Base-by-base conservation (phyloP, 2,888 invertebrate genomes). In the Germaria angustata region DNA sequence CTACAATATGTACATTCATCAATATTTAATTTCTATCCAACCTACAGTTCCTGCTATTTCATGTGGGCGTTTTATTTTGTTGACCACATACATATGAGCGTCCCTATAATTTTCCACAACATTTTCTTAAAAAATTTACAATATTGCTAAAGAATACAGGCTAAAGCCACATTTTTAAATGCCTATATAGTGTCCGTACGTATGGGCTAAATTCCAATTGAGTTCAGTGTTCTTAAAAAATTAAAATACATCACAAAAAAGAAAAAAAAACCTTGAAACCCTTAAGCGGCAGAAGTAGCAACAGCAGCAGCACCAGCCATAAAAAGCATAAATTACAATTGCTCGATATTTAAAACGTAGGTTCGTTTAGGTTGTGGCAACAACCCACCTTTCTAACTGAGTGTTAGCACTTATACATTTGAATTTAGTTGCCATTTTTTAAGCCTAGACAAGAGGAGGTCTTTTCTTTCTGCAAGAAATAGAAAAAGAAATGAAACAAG, bases 221-320 rank as follows among this genome's bases (percentile, higher is more conserved):
- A 82, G 78, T 78, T 82, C 75, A 82, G 65, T 82, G 81, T 69
- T 71, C 78, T 82, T 53, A 65, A 44, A 57, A 61, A 75, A 57
- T 34, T 4, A 34, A 32, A 71, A 73, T 65, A 44, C n/a, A 51
- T 22, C n/a, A 39, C 36, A 61, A 68, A 73, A 44, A 17, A 28
- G 9, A 34, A 41, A 49, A 66, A 73, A 51, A 77, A 82, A 82
- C 84, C 81, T 87, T 87, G 86, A 87, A 87, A 86, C 84, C 84
- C 77, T 84, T 84, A 80, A 73, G 61, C 22, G 39, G n/a, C 53
- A 51, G 61, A 34, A 49, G 17, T 24, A 55, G 34, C 13, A 13
- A n/a, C 7, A 41, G 28, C n/a, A 55, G 34, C 24, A 61, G 20
- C 34, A 39, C 51, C 55, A 49, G 20, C 15, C 49, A 15, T 53